Conservation (phyloP, 2,888 invertebrate species). For the Lasius platythorax region DNA sequence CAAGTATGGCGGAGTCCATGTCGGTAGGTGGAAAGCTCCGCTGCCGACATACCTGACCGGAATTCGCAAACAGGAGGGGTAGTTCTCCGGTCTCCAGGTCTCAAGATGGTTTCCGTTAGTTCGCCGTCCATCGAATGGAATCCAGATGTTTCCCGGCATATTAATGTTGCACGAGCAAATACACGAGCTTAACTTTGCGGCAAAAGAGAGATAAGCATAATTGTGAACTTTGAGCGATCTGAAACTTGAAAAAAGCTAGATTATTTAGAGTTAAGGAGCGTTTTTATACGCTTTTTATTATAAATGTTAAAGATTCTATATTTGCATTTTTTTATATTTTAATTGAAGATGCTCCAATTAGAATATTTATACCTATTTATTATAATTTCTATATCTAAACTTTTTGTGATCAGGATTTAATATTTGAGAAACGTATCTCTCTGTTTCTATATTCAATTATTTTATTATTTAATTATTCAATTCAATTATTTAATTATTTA, state of each 20-base stretch:
- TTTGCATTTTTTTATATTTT: background rate
- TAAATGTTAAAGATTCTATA: background rate
- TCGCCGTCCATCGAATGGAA: slow-evolving; percentile 64
- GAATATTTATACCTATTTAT: background rate
- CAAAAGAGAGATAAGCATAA: slow-evolving; percentile 1
- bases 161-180: slow-evolving; percentile 61
- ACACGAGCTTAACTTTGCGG: background rate
- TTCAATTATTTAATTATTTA: no score
- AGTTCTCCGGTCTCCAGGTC: slow-evolving; percentile 64
- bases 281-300: background rate
- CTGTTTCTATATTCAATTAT: background rate
- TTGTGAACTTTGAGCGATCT: background rate
- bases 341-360: background rate
- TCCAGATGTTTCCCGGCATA: slow-evolving; percentile 69
- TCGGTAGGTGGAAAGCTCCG: slow-evolving; percentile 60
- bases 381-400: background rate
- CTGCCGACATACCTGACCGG: slow-evolving; percentile 76
- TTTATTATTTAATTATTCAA: no score
- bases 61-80: slow-evolving; percentile 78
- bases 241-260: background rate
- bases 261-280: background rate
- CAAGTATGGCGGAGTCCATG: slow-evolving; percentile 73
- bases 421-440: background rate
- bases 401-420: background rate
- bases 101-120: slow-evolving; percentile 63